A percentile compares a stretch with the other conserved stretches of the same genome.
Evolutionary conservation across 35 echinoderm and acorn worm genomes (phyloP).

Genomic region (Acanthaster planci): DNA sequence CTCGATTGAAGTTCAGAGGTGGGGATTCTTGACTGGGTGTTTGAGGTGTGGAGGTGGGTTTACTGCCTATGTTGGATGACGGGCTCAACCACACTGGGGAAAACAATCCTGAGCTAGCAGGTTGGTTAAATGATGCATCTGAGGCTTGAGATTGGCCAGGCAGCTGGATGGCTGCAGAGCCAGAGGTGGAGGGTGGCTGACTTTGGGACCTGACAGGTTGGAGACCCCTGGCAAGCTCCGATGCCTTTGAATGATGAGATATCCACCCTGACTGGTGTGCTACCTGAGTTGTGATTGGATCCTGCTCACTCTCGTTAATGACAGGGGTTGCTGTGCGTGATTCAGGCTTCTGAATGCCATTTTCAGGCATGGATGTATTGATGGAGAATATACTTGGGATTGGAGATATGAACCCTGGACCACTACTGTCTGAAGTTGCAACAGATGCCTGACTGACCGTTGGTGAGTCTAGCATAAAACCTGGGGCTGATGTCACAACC

Average conservation of each 20-base stretch:
- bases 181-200: constrained; percentile 2
- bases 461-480: constrained; percentile 22
- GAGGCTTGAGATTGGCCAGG: constrained; percentile 6
- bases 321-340: constrained; percentile 16
- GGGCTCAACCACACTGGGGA: constrained; percentile 6
- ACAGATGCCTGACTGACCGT: neutral
- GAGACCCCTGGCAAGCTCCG: constrained; percentile 58
- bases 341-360: constrained; percentile 35
- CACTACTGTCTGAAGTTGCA: constrained; percentile 16
- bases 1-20: constrained; percentile 6
- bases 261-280: constrained; percentile 58
- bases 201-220: constrained; percentile 54
- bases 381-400: constrained; percentile 37
- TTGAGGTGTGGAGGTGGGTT: constrained; percentile 7
- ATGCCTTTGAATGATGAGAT: constrained; percentile 70
- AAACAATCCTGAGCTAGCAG: neutral
- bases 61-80: neutral
- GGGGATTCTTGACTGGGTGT: constrained; percentile 4
- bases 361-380: constrained; percentile 35
- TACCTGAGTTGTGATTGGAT: neutral
- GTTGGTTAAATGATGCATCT: neutral
- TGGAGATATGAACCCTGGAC: neutral
- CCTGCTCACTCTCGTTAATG: neutral
- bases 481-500: neutral
- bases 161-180: constrained; percentile 4